phyloP scores from a whole-genome alignment of 2,797 vertebrate species.

The Rhynchonycteris naso region DNA sequence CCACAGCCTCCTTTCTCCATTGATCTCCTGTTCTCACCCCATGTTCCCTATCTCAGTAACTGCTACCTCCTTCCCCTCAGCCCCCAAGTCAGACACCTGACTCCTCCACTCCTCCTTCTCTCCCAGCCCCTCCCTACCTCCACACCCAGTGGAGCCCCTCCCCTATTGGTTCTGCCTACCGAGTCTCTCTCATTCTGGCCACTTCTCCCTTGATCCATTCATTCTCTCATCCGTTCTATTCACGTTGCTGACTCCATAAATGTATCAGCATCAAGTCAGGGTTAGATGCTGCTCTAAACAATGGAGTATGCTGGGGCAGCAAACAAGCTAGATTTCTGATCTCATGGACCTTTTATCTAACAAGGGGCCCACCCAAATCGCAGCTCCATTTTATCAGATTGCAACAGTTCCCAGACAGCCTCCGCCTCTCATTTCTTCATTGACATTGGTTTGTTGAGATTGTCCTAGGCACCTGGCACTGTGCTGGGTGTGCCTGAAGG shows the following conservation, averaged over 20 bases:
- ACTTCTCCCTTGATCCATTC: neutral
- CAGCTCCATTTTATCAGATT: neutral
- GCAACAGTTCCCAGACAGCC: neutral
- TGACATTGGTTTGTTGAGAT: neutral
- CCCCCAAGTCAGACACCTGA: neutral
- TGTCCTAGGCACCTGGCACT: no score
- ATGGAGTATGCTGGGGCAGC: neutral
- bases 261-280: accelerated
- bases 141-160: no score
- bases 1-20: neutral
- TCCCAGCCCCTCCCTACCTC: neutral
- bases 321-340: neutral
- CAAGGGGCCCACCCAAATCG: neutral
- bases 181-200: neutral
- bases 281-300: neutral
- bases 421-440: neutral
- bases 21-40: neutral
- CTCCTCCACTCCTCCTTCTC: neutral
- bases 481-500: neutral
- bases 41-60: accelerated
- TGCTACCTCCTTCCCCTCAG: neutral
- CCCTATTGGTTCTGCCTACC: neutral
- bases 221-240: neutral
- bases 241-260: neutral
- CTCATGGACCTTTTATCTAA: neutral